These are phyloP conservation scores for Hippocampus guttulatus DNA, from an alignment of 2,113 vertebrate species.

Conservation along the genomic window DNA sequence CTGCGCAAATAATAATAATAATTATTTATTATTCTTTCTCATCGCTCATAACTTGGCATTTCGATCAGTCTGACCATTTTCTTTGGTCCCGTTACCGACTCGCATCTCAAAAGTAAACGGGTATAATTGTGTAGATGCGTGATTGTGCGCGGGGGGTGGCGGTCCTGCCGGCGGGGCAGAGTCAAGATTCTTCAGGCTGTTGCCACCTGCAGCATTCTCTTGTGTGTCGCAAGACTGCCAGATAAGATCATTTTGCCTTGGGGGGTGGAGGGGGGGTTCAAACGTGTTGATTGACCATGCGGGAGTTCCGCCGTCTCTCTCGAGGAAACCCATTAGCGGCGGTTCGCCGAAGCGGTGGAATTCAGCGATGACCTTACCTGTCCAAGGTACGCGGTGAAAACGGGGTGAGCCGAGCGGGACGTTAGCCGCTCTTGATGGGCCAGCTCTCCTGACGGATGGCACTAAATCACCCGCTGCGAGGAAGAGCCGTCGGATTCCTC, in stretches of 20 bases:
- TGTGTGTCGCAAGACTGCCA: neutral
- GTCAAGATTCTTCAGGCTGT: constrained; percentile 45
- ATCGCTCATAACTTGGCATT: too few relatives aligned
- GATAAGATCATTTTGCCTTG: neutral
- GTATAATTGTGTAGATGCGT: constrained; percentile 10
- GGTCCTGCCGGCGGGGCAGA: neutral
- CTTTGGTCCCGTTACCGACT: constrained; percentile 20
- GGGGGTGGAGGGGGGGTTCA: too few relatives aligned
- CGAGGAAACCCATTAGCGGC: constrained; percentile 18
- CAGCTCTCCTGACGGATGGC: constrained; percentile 59
- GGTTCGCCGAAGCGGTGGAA: constrained; percentile 18
- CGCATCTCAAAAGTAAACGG: constrained; percentile 14
- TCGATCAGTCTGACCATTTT: neutral
- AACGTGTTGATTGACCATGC: neutral
- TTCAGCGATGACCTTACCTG: constrained; percentile 18
- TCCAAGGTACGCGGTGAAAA: constrained; percentile 45
- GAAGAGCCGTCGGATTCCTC: constrained; percentile 66
- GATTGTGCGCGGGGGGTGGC: constrained; percentile 14
- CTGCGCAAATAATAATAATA: too few relatives aligned
- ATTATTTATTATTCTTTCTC: too few relatives aligned
- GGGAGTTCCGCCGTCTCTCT: neutral
- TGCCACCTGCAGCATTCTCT: constrained; percentile 47
- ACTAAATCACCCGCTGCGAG: constrained; percentile 63
- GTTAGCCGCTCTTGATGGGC: constrained; percentile 39
- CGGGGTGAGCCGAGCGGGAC: constrained; percentile 42